A percentile compares a stretch with the other conserved stretches of the same genome.
Evolutionary conservation across 2,888 invertebrate species (phyloP).

Genomic region (Drosophila prostipennis): DNA sequence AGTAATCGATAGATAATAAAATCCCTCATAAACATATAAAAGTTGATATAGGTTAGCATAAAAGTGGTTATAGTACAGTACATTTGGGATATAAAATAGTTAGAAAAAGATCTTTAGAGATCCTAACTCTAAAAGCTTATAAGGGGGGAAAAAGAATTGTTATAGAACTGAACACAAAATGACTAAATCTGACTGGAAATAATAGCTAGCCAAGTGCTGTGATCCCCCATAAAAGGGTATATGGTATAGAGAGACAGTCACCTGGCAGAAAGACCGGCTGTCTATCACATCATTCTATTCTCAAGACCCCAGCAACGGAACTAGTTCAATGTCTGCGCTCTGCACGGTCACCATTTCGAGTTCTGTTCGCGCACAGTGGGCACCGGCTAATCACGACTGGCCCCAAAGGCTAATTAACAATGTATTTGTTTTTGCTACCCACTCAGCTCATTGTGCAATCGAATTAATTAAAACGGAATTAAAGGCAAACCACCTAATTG

Average conservation of each 20-base stretch:
- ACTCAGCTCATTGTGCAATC: slow-evolving; percentile 3
- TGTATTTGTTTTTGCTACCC: background rate
- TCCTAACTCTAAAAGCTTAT: no score
- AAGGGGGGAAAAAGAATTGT: background rate
- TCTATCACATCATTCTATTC: slow-evolving; percentile 9
- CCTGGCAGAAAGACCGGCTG: slow-evolving; percentile 23
- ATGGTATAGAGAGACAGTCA: slow-evolving; percentile 1
- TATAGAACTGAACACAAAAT: background rate
- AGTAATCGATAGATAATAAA: background rate
- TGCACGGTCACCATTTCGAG: slow-evolving; percentile 31
- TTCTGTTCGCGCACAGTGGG: slow-evolving; percentile 35
- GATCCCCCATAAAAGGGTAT: slow-evolving; percentile 2
- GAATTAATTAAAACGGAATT: slow-evolving; percentile 27
- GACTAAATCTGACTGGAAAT: background rate
- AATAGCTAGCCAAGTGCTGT: background rate
- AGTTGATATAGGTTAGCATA: no score
- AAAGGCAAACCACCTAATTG: slow-evolving; percentile 18
- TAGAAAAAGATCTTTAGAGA: no score
- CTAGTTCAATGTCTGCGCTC: slow-evolving; percentile 67
- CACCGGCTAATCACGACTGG: background rate
- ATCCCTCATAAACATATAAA: background rate
- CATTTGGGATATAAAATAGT: no score
- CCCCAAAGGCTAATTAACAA: slow-evolving; percentile 6
- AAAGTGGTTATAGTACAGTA: no score
- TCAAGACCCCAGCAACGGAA: slow-evolving; percentile 48